Conservation (phyloP, 2,888 invertebrate genomes). For the Eledona agricola region DNA sequence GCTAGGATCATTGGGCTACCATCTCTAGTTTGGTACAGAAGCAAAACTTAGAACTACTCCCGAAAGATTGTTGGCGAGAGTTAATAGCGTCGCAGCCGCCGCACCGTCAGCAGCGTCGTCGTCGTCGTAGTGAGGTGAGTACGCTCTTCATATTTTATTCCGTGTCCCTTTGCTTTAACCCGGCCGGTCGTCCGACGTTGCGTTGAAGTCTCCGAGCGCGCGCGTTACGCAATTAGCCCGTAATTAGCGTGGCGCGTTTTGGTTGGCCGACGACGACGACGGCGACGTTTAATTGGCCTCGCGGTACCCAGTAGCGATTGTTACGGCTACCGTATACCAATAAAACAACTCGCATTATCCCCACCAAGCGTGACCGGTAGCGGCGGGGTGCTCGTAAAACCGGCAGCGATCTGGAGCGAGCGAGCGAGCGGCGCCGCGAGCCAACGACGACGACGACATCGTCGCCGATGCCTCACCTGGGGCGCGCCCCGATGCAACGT, state of each 20-base stretch:
- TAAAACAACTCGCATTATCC: slow-evolving; percentile 38
- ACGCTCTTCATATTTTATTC: slow-evolving; percentile 10
- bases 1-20: slow-evolving; percentile 63
- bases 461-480: too few relatives aligned
- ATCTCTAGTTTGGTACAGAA: slow-evolving; percentile 63
- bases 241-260: slow-evolving; percentile 6
- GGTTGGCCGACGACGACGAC: slow-evolving; percentile 9
- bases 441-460: too few relatives aligned
- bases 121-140: slow-evolving; percentile 25
- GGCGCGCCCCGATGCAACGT: slow-evolving; percentile 51
- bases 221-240: slow-evolving; percentile 47
- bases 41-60: slow-evolving; percentile 55
- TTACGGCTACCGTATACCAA: slow-evolving; percentile 34
- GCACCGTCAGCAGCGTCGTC: slow-evolving; percentile 14
- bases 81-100: slow-evolving; percentile 17
- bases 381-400: too few relatives aligned
- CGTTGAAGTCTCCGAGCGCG: slow-evolving; percentile 5
- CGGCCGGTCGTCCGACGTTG: slow-evolving; percentile 6
- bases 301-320: slow-evolving; percentile 47
- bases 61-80: slow-evolving; percentile 40
- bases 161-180: background rate
- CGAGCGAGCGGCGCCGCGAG: too few relatives aligned
- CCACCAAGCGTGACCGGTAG: too few relatives aligned
- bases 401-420: slow-evolving; percentile 42
- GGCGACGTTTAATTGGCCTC: slow-evolving; percentile 43